Conservation (phyloP, 2,888 invertebrate species). For the Malthinus seriepunctatus region DNA sequence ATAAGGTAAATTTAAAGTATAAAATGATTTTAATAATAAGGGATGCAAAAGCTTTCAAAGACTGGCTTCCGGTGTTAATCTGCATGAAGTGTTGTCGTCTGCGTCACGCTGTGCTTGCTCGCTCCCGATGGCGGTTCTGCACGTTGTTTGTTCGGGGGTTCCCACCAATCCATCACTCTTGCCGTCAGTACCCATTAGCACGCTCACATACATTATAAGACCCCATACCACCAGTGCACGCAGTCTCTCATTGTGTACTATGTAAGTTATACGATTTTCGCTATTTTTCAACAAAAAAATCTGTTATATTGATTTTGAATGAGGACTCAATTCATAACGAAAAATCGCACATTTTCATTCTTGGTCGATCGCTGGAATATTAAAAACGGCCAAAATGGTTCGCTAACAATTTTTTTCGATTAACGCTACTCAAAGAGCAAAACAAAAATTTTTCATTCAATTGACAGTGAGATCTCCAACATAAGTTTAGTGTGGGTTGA, state of each 20-base stretch:
- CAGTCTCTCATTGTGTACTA: slow-evolving; percentile 21
- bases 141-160: slow-evolving; percentile 50
- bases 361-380: no score
- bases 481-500: no score
- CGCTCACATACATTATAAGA: slow-evolving; percentile 53
- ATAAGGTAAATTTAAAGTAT: slow-evolving; percentile 11
- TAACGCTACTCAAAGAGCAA: no score
- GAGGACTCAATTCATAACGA: no score
- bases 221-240: slow-evolving; percentile 26
- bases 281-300: slow-evolving; percentile 1
- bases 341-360: no score
- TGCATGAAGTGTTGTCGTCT: slow-evolving; percentile 45
- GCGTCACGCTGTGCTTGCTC: slow-evolving; percentile 42
- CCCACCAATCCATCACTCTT: slow-evolving; percentile 63
- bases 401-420: no score
- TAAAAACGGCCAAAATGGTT: no score
- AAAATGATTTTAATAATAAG: slow-evolving; percentile 29
- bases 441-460: no score
- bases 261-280: slow-evolving; percentile 7
- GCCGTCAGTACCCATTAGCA: slow-evolving; percentile 68
- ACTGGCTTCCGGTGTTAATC: slow-evolving; percentile 49
- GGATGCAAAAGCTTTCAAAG: slow-evolving; percentile 39
- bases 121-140: slow-evolving; percentile 47
- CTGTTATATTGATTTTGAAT: slow-evolving; percentile 1
- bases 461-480: no score